Percentiles rank a stretch among this genome's conserved stretches.
phyloP scores from a whole-genome alignment of 2,797 vertebrate species.

The Nyctibius grandis region DNA sequence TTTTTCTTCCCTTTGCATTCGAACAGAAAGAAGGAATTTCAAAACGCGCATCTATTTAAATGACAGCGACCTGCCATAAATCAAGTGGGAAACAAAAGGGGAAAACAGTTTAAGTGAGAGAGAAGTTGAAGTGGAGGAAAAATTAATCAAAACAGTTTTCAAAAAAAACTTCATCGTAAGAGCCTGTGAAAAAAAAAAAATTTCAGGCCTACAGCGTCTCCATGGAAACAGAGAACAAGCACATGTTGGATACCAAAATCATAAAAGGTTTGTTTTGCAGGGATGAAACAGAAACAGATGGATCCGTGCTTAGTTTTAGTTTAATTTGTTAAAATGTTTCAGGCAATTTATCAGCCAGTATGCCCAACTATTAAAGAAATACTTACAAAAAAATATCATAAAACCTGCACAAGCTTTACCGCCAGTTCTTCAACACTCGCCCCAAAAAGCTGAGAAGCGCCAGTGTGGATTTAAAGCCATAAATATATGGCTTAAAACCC shows the following conservation, averaged over 20 bases:
- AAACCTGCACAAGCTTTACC: background rate
- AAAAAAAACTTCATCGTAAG: conserved; percentile 71
- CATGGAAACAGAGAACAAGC: conserved; percentile 76
- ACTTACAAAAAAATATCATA: background rate
- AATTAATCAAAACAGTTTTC: conserved; percentile 78
- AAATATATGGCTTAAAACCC: background rate
- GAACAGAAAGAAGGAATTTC: conserved; percentile 75
- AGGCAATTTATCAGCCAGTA: background rate
- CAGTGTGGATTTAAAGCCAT: background rate
- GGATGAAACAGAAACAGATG: conserved; percentile 62
- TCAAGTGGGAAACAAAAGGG: conserved; percentile 76
- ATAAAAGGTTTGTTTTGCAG: conserved; percentile 71
- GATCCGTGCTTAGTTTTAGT: conserved; percentile 13
- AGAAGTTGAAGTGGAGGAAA: conserved; percentile 72
- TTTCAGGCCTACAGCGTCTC: conserved; percentile 71
- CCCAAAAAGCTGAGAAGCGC: background rate
- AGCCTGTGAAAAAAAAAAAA: conserved; percentile 72
- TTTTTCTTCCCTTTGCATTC: conserved; percentile 71
- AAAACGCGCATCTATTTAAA: conserved; percentile 78
- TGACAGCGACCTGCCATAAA: conserved; percentile 79
- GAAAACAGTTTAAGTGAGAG: conserved; percentile 72
- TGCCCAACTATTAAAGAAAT: background rate
- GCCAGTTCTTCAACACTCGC: background rate
- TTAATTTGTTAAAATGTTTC: conserved; percentile 35
- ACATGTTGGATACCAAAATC: conserved; percentile 72